Evolutionary conservation across 2,113 vertebrate species (phyloP).

Genomic region (Hypanus sabinus): DNA sequence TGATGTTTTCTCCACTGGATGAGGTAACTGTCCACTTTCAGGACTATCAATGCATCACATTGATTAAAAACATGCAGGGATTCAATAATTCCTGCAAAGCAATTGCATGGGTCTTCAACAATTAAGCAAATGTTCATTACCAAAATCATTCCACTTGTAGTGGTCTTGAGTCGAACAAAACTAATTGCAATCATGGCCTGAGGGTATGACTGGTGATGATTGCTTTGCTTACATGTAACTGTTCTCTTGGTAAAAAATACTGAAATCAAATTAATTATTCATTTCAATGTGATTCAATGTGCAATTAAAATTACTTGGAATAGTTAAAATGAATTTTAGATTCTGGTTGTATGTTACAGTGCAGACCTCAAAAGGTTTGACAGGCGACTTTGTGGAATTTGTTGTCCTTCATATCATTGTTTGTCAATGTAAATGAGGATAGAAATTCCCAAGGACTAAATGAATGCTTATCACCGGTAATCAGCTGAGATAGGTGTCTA

Average conservation of each 20-base stretch:
- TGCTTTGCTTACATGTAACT: neutral
- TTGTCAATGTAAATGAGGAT: neutral
- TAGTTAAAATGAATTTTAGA: neutral
- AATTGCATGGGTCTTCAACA: neutral
- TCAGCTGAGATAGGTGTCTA: neutral
- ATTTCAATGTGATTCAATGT: neutral
- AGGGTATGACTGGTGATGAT: conserved; percentile 12
- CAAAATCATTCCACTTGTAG: neutral
- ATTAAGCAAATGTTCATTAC: neutral
- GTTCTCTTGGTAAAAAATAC: neutral
- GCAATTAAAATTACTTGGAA: neutral
- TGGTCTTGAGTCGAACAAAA: neutral
- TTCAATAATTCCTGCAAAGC: neutral
- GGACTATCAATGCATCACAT: neutral
- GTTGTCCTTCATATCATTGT: neutral
- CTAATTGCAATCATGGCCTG: neutral
- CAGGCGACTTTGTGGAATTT: conserved; percentile 13
- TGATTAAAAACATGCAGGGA: neutral
- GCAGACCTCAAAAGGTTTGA: neutral
- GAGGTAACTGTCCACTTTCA: neutral
- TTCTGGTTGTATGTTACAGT: neutral
- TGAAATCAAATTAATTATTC: conserved; percentile 12
- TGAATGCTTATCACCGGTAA: neutral
- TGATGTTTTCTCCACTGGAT: neutral
- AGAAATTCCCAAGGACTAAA: neutral